phyloP scores from a whole-genome alignment of 2,888 invertebrate species.

The Rhorus exstirpatorius region DNA sequence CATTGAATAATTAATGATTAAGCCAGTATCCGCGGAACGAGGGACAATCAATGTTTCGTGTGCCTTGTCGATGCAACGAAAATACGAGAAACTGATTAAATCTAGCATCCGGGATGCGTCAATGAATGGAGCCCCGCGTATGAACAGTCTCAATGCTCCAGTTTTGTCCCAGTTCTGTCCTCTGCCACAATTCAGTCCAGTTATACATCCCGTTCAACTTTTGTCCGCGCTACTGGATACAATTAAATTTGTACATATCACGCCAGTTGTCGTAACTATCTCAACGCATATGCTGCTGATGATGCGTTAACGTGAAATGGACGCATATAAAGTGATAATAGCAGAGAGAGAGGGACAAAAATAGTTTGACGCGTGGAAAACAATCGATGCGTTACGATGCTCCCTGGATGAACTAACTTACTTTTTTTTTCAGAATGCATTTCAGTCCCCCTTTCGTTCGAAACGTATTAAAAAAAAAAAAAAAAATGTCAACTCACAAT shows the following conservation, averaged over 20 bases:
- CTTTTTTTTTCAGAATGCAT: too few species aligned
- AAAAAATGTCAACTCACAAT: too few species aligned
- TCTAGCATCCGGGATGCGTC: slow-evolving; percentile 22
- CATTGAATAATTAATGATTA: slow-evolving; percentile 64
- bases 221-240: neutral
- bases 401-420: too few species aligned
- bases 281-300: neutral
- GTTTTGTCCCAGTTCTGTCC: slow-evolving; percentile 16
- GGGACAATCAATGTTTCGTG: slow-evolving; percentile 32
- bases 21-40: slow-evolving; percentile 36
- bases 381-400: too few species aligned
- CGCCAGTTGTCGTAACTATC: neutral
- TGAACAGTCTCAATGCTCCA: slow-evolving; percentile 20
- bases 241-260: neutral
- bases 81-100: slow-evolving; percentile 35
- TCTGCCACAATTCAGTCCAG: neutral
- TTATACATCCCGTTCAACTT: neutral
- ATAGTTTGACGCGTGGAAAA: too few species aligned
- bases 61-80: slow-evolving; percentile 33
- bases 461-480: too few species aligned
- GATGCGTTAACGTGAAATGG: neutral
- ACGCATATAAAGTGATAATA: neutral
- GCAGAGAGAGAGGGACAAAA: neutral
- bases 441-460: too few species aligned
- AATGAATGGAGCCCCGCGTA: neutral